A percentile compares a stretch with the other conserved stretches of the same genome.
Conservation (phyloP, 2,888 invertebrate genomes). For the Scaptomyza cyrtandrae region DNA sequence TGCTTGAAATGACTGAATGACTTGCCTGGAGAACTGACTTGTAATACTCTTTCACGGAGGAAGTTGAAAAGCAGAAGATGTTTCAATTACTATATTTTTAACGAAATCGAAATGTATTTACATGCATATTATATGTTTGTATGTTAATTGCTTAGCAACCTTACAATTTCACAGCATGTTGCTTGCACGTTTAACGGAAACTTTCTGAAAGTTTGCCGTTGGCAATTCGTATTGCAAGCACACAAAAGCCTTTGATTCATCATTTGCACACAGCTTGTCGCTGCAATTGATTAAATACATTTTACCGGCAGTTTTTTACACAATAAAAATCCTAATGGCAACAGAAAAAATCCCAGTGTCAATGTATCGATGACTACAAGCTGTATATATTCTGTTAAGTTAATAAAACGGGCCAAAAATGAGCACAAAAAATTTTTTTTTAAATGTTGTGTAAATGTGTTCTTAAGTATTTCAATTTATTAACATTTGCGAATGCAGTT, state of each 20-base stretch:
- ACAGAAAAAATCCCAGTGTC: background rate
- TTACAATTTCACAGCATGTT: background rate
- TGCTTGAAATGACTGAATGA: slow-evolving; percentile 29
- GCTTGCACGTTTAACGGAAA: background rate
- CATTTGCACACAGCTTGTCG: slow-evolving; percentile 11
- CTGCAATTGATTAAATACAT: slow-evolving; percentile 5
- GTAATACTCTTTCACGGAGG: slow-evolving; percentile 11
- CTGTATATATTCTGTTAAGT: background rate
- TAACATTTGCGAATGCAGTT: background rate
- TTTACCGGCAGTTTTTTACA: background rate
- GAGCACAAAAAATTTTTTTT: background rate
- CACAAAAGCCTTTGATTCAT: slow-evolving; percentile 11
- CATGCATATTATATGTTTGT: too few species aligned
- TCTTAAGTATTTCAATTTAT: background rate
- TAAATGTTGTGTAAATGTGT: background rate
- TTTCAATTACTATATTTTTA: slow-evolving; percentile 23
- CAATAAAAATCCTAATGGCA: background rate
- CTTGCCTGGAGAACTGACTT: slow-evolving; percentile 25
- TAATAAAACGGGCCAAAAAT: background rate
- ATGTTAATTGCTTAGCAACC: background rate
- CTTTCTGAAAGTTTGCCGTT: slow-evolving; percentile 2
- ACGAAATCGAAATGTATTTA: slow-evolving; percentile 14
- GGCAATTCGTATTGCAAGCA: slow-evolving; percentile 5
- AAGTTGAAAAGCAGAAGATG: background rate
- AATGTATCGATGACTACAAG: background rate